A percentile compares a stretch with the other conserved stretches of the same genome.
phyloP scores from a whole-genome alignment of 2,797 vertebrate genomes.

The Mastacembelus armatus region DNA sequence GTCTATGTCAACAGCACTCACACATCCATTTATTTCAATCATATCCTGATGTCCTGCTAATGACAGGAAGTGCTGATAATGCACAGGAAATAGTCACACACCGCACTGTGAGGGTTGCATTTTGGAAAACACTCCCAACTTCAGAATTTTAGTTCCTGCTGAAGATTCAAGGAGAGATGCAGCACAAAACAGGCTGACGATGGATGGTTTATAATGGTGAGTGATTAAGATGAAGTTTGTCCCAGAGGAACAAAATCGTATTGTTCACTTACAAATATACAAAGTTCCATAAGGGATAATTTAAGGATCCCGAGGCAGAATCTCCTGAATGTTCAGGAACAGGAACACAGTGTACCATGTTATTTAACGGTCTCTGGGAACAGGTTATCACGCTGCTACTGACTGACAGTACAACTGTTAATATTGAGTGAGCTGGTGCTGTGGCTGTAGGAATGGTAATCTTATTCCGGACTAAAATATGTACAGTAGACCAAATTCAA shows the following conservation, averaged over 20 bases:
- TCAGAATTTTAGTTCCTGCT: conserved; percentile 9
- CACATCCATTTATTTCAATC: conserved; percentile 62
- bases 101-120: background rate
- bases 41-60: conserved; percentile 58
- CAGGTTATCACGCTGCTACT: conserved; percentile 22
- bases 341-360: conserved; percentile 33
- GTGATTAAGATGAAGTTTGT: no score
- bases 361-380: conserved; percentile 19
- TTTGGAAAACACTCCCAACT: conserved; percentile 30
- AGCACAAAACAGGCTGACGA: conserved; percentile 35
- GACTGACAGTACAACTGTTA: background rate
- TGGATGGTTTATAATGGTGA: conserved; percentile 7
- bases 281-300: conserved; percentile 35
- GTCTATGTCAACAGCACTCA: conserved; percentile 69
- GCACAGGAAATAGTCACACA: conserved; percentile 44
- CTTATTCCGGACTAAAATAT: background rate
- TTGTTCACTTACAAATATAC: no score
- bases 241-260: no score
- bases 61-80: conserved; percentile 71
- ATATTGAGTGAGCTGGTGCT: background rate
- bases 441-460: background rate
- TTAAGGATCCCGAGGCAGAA: conserved; percentile 38
- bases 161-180: conserved; percentile 1
- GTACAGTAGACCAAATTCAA: no score
- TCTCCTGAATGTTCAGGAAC: conserved; percentile 25